These are phyloP conservation scores for Pempheris klunzingeri DNA, from an alignment of 2,797 vertebrate species.

Conservation along the genomic window DNA sequence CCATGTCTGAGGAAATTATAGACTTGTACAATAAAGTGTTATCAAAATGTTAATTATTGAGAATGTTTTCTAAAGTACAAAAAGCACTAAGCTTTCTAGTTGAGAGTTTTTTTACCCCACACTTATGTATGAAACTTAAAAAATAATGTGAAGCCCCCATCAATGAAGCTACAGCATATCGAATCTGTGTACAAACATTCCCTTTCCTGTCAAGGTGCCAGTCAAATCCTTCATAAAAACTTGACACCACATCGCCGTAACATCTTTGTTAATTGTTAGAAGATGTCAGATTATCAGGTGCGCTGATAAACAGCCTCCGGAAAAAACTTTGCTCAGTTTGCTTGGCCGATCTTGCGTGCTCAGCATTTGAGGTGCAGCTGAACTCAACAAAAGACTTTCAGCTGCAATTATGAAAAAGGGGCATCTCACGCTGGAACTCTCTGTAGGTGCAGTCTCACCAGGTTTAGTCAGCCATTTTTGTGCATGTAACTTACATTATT, in stretches of 20 bases:
- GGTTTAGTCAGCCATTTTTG: conserved; percentile 8
- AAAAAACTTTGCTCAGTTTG: not conserved
- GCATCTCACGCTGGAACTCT: not conserved
- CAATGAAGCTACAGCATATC: not conserved
- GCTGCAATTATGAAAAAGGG: not conserved
- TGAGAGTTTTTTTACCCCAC: not conserved
- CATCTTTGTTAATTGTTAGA: conserved; percentile 27
- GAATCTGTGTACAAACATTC: not conserved
- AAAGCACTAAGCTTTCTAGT: not conserved
- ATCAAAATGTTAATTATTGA: not conserved
- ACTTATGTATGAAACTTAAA: not conserved
- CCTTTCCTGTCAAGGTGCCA: conserved; percentile 1
- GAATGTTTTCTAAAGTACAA: not conserved
- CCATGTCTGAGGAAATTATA: not conserved
- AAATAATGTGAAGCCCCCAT: no score
- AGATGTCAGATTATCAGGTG: conserved; percentile 2
- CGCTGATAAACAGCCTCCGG: not conserved
- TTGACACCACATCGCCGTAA: not conserved
- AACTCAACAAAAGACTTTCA: conserved; percentile 20
- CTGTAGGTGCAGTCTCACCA: not conserved
- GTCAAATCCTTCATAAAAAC: conserved; percentile 5
- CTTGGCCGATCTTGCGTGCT: not conserved
- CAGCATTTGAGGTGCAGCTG: conserved; percentile 7
- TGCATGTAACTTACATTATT: conserved; percentile 14
- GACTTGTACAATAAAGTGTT: not conserved